Percentiles rank a stretch among this genome's conserved stretches.
Conservation (phyloP, 2,888 invertebrate species). For the Cryptus armator region DNA sequence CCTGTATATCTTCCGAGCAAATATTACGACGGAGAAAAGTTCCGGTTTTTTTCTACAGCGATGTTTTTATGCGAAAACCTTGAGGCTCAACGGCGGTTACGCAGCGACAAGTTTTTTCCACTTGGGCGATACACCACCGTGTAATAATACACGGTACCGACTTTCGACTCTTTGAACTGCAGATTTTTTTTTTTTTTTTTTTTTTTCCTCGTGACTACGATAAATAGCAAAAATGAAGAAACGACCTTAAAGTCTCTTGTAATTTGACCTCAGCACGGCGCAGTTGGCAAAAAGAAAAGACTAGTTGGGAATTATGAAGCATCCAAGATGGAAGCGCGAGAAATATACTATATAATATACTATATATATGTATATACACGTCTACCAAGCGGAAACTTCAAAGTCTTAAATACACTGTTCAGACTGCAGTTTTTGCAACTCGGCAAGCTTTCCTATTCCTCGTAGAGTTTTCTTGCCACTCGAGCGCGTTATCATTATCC, state of each 20-base stretch:
- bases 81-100: background rate
- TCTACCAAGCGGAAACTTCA: background rate
- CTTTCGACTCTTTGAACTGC: background rate
- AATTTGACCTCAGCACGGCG: background rate
- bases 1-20: background rate
- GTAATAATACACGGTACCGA: background rate
- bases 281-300: background rate
- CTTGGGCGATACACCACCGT: background rate
- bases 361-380: background rate
- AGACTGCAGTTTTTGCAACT: background rate
- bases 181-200: background rate
- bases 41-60: background rate
- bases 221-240: background rate
- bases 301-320: background rate
- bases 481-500: slow-evolving; percentile 1
- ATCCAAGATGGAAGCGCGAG: background rate
- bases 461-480: background rate
- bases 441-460: background rate
- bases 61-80: background rate
- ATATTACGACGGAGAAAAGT: background rate
- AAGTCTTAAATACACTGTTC: background rate
- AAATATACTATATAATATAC: background rate
- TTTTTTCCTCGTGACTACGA: background rate
- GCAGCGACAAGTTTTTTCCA: background rate
- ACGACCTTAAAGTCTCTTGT: background rate